These are phyloP conservation scores for Tuberolachnus salignus DNA, from an alignment of 2,888 invertebrate genomes.

Conservation along the genomic window DNA sequence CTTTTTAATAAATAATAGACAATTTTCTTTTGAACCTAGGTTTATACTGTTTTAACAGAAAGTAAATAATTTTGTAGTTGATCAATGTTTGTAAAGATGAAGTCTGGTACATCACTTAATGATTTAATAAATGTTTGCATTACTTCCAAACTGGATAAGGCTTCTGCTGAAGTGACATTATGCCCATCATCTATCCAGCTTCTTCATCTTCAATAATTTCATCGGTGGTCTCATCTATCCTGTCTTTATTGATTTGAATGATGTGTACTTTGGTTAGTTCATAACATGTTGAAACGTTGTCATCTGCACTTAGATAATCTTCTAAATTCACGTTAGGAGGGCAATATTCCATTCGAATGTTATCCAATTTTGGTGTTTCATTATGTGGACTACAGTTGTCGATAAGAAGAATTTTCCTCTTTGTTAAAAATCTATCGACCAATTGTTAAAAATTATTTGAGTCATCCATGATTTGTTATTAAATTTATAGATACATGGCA, in stretches of 20 bases:
- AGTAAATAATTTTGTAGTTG: too few relatives aligned
- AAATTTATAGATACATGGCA: conserved; percentile 59
- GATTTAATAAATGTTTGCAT: too few relatives aligned
- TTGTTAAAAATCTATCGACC: background rate
- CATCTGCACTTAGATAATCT: conserved; percentile 8
- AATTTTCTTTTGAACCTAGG: too few relatives aligned
- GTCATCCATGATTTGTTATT: conserved; percentile 59
- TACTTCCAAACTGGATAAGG: too few relatives aligned
- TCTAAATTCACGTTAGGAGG: conserved; percentile 5
- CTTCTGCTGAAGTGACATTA: too few relatives aligned
- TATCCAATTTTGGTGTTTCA: background rate
- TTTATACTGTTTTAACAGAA: too few relatives aligned
- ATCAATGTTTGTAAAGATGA: too few relatives aligned
- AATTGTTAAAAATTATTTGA: background rate
- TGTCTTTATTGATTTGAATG: conserved; percentile 16
- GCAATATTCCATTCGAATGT: conserved; percentile 3
- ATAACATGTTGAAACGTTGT: conserved; percentile 21
- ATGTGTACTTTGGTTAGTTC: conserved; percentile 21
- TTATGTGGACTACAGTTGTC: conserved; percentile 1
- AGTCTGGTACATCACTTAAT: too few relatives aligned
- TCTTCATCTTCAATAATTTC: conserved; percentile 14
- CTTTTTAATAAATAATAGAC: too few relatives aligned
- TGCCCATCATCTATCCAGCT: background rate
- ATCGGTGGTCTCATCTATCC: conserved; percentile 15
- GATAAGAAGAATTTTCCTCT: background rate